Evolutionary conservation across 1,140 invertebrate species (phyloP), one percentile per base, ranked within the genome.

Genomic region (Zaprionus nigranus): DNA sequence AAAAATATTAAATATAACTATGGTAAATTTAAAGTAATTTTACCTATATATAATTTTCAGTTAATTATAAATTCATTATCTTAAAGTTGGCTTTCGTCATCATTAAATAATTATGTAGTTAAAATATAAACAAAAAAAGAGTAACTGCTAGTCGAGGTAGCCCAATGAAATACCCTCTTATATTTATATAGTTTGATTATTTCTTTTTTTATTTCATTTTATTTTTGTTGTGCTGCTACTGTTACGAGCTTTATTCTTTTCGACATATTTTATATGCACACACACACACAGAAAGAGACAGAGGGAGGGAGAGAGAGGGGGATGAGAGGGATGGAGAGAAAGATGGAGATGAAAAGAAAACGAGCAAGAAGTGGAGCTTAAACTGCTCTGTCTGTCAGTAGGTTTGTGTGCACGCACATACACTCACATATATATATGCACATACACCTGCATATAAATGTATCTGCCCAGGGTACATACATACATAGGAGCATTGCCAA

Each of bases 161-260:
- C n/a, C 17, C n/a, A n/a, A 43, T 6, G 20, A n/a, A n/a, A 17
- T 46, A n/a, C 53, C 15, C 36, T 3, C 40, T 43, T 66, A 43
- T 68, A 60, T 68, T 68, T 56, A 53, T 49, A 43, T 60, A 63
- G 58, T 65, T 75, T 64, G 53, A 7, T 67, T 81, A 67, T 61
- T 76, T 79, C 65, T 75, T 75, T 82, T 75, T 71, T 81, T 81
- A 73, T 68, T 68, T 68, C 65, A 61, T 71, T 69, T 76, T 65
- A 54, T 83, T 83, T 54, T 71, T 75, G 62, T 68, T 79, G 38
- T 63, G 28, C 24, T 63, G 51, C 38, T 43, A 75, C 72, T 72
- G 81, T 74, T 70, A 62, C 59, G 64, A 60, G 61, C 79, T 83
- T 82, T 78, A 80, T 87, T 74, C 62, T 65, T 73, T 82, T 69